Percentiles rank a stretch among this genome's conserved stretches.
Conservation (phyloP, 2,888 invertebrate species). For the Carterocephalus palaemon region DNA sequence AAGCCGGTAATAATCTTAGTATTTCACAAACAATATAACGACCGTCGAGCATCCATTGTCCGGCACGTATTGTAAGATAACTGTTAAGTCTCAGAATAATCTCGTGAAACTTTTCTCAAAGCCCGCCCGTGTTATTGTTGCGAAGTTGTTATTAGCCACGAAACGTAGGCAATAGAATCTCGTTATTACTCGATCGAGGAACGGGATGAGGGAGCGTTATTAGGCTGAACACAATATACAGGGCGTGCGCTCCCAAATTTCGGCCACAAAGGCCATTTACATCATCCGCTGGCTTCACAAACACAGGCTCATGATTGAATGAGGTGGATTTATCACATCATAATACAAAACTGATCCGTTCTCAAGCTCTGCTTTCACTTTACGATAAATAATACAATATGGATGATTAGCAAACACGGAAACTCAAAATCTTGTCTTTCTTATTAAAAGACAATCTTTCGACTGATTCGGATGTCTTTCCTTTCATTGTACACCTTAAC, state of each 20-base stretch:
- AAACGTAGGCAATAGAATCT: constrained; percentile 22
- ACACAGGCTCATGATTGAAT: constrained; percentile 14
- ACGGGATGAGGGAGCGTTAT: constrained; percentile 14
- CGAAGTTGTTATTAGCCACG: constrained; percentile 20
- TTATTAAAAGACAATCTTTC: too few species aligned
- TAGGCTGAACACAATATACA: constrained; percentile 23
- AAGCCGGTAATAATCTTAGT: constrained; percentile 7
- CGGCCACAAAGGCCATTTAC: constrained; percentile 35
- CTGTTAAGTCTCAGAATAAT: too few species aligned
- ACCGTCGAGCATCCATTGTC: not conserved
- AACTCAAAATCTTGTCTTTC: too few species aligned
- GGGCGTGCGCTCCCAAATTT: constrained; percentile 29
- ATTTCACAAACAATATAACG: constrained; percentile 6
- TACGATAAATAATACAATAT: too few species aligned
- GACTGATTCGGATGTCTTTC: too few species aligned
- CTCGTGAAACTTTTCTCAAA: constrained; percentile 14
- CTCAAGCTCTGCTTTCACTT: too few species aligned
- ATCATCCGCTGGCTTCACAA: constrained; percentile 20
- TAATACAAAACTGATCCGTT: constrained; percentile 5
- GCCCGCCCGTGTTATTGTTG: constrained; percentile 13
- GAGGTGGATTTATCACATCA: constrained; percentile 11
- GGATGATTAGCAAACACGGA: too few species aligned
- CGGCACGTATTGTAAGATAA: too few species aligned
- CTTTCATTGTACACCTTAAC: too few species aligned
- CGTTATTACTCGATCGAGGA: constrained; percentile 23